phyloP scores from a whole-genome alignment of 2,113 vertebrate species.

The Nothobranchius kuhntae region DNA sequence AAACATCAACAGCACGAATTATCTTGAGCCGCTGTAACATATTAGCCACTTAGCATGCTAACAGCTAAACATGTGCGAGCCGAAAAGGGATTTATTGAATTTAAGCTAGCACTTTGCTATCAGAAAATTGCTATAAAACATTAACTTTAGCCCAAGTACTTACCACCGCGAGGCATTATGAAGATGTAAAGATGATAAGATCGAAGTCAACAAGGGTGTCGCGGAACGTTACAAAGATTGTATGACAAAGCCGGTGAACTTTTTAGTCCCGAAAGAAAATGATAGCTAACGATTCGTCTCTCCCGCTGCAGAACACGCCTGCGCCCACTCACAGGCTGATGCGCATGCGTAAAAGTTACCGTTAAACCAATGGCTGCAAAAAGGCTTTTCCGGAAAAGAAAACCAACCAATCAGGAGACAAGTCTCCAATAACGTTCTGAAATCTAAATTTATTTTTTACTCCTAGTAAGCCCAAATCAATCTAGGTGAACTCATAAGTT shows the following conservation, averaged over 20 bases:
- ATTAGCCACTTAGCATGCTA: conserved; percentile 56
- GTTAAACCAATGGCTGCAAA: no score
- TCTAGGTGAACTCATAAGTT: no score
- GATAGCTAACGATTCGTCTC: conserved; percentile 35
- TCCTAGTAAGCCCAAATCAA: no score
- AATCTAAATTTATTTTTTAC: no score
- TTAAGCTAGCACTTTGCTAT: conserved; percentile 33
- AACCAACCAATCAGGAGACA: no score
- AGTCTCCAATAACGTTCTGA: no score
- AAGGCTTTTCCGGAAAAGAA: no score
- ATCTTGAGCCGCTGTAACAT: background rate
- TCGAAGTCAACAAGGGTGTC: background rate
- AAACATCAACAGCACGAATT: no score
- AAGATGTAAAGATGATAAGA: background rate
- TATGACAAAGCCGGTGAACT: background rate
- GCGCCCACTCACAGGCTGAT: no score
- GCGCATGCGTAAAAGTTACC: no score
- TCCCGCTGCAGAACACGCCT: conserved; percentile 39
- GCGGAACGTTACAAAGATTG: background rate
- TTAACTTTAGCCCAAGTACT: conserved; percentile 33
- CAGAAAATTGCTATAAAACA: conserved; percentile 5
- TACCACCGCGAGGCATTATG: conserved; percentile 81
- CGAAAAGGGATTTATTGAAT: conserved; percentile 1
- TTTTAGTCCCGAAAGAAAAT: conserved; percentile 32
- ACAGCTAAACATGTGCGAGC: conserved; percentile 51